These are phyloP conservation scores for Onthophagus sagittarius DNA, from an alignment of 2,888 invertebrate genomes.

Conservation along the genomic window DNA sequence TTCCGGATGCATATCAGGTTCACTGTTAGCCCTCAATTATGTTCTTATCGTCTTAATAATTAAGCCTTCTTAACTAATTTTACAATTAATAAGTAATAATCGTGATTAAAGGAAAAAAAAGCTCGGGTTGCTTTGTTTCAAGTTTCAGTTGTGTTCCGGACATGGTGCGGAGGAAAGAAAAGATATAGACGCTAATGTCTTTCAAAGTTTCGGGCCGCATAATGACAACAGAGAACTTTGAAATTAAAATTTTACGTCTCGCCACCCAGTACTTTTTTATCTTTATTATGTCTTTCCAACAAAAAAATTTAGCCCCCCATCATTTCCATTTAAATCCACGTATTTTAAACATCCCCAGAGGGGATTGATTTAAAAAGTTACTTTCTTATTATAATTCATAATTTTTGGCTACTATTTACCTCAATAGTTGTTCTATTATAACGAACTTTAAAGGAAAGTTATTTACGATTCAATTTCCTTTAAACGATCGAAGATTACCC, in stretches of 20 bases:
- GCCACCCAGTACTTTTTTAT: neutral
- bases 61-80: neutral
- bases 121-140: neutral
- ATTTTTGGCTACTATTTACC: too few relatives aligned
- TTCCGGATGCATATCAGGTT: neutral
- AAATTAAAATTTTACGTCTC: neutral
- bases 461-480: too few relatives aligned
- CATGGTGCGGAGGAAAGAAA: neutral
- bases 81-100: neutral
- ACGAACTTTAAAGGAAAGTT: too few relatives aligned
- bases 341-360: too few relatives aligned
- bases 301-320: too few relatives aligned
- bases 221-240: neutral
- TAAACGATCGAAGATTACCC: too few relatives aligned
- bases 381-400: too few relatives aligned
- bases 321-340: too few relatives aligned
- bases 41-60: neutral
- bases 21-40: neutral
- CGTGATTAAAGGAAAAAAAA: too few relatives aligned
- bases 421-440: too few relatives aligned
- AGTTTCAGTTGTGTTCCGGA: neutral
- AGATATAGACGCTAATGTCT: neutral
- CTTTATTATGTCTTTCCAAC: too few relatives aligned
- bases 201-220: neutral
- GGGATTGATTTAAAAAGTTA: too few relatives aligned